phyloP scores from a whole-genome alignment of 1,140 invertebrate species.

The Drepana arcuata region DNA sequence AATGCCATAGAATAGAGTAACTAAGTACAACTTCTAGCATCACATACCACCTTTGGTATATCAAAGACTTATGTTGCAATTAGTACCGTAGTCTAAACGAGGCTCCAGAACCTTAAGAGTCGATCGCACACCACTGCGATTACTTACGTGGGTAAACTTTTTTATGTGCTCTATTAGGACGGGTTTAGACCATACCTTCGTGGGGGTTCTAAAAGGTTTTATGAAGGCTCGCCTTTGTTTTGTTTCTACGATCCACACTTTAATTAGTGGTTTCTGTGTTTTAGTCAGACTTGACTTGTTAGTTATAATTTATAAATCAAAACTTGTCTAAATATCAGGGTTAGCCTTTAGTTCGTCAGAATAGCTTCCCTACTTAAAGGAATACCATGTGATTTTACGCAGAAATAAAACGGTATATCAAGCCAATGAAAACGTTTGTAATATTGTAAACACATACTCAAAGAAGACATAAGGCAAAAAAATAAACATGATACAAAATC shows the following conservation, averaged over 20 bases:
- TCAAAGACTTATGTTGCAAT: too few species aligned
- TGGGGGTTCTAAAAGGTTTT: conserved; percentile 49
- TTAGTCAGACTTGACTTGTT: background rate
- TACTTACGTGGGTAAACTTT: conserved; percentile 24
- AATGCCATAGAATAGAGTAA: too few species aligned
- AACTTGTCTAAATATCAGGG: background rate
- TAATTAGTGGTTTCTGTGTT: conserved; percentile 39
- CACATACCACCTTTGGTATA: too few species aligned
- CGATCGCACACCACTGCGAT: conserved; percentile 41
- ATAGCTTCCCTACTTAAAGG: too few species aligned
- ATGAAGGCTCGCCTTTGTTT: conserved; percentile 31
- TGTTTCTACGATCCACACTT: conserved; percentile 40
- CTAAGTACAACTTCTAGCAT: too few species aligned
- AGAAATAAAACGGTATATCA: too few species aligned
- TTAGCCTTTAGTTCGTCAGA: too few species aligned
- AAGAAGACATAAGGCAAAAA: background rate
- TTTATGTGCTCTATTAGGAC: conserved; percentile 33
- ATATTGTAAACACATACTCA: background rate
- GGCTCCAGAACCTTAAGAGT: too few species aligned
- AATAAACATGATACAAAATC: background rate
- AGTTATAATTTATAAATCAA: background rate
- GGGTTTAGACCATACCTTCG: conserved; percentile 28
- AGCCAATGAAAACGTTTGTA: too few species aligned
- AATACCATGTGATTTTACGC: too few species aligned
- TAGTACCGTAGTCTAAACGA: too few species aligned